Evolutionary conservation across 2,797 vertebrate species (phyloP).

Genomic region (Acanthurus tractus): DNA sequence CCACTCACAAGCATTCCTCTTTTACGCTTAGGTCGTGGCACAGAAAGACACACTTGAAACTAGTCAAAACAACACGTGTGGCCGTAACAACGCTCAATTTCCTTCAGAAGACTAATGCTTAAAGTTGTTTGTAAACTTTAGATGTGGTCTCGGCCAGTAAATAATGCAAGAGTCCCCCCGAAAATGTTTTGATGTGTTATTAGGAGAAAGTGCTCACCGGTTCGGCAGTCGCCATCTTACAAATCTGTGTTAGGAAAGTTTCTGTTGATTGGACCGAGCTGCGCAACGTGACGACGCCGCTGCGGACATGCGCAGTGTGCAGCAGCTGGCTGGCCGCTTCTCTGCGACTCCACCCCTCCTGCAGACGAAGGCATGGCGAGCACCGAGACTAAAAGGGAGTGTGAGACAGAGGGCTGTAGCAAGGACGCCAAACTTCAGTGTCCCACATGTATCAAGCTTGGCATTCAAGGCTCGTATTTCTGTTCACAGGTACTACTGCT

Average conservation of each 20-base stretch:
- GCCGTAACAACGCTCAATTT: background rate
- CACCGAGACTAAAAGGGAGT: slow-evolving; percentile 91
- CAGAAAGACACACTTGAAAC: slow-evolving; percentile 46
- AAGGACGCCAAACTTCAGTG: slow-evolving; percentile 98
- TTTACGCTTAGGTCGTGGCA: slow-evolving; percentile 66
- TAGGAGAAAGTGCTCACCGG: slow-evolving; percentile 91
- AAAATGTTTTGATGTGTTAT: slow-evolving; percentile 59
- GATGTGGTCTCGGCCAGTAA: background rate
- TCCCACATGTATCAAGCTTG: slow-evolving; percentile 97
- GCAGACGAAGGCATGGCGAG: slow-evolving; percentile 87
- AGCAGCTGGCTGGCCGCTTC: slow-evolving; percentile 37
- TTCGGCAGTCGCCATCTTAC: slow-evolving; percentile 98
- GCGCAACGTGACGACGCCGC: slow-evolving; percentile 76
- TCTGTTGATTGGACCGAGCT: slow-evolving; percentile 83
- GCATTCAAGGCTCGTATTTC: slow-evolving; percentile 97
- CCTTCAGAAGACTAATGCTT: accelerated
- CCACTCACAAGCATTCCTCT: slow-evolving; percentile 51
- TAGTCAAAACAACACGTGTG: slow-evolving; percentile 27
- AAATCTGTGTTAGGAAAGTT: slow-evolving; percentile 86
- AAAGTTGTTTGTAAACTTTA: background rate
- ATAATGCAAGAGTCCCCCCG: background rate
- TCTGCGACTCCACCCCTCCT: slow-evolving; percentile 62
- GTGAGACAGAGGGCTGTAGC: slow-evolving; percentile 93
- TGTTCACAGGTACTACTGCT: slow-evolving; percentile 92
- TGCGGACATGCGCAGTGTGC: slow-evolving; percentile 65